Conservation (phyloP, 2,797 vertebrate genomes). For the Labroides dimidiatus region DNA sequence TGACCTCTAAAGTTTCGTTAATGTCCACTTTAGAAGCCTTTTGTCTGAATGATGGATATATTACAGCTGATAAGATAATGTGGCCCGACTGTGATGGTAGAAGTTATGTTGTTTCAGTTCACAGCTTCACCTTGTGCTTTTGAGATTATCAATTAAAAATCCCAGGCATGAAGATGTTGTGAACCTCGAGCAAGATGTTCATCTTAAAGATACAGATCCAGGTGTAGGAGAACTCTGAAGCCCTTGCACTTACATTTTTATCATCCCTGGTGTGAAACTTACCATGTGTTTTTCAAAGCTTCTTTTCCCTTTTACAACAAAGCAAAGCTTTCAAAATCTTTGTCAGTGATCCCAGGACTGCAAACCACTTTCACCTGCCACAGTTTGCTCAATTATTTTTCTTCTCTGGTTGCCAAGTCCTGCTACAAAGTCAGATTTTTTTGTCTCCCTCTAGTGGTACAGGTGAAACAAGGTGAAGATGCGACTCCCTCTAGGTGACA, state of each 20-base stretch:
- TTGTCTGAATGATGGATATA: conserved; percentile 2
- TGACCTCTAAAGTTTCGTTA: neutral
- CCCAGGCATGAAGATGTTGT: too few relatives aligned
- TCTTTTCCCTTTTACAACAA: conserved; percentile 3
- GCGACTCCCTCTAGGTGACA: too few relatives aligned
- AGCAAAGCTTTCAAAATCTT: conserved; percentile 1
- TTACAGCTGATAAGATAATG: conserved; percentile 2
- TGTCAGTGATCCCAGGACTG: neutral
- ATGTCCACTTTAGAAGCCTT: neutral
- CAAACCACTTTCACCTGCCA: conserved; percentile 58
- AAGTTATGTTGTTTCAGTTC: neutral
- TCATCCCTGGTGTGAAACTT: conserved; percentile 5
- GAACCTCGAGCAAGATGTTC: too few relatives aligned
- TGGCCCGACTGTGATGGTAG: neutral
- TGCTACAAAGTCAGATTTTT: neutral
- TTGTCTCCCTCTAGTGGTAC: conserved; percentile 75
- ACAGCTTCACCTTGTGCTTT: neutral
- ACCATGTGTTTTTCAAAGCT: conserved; percentile 37
- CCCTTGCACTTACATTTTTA: too few relatives aligned
- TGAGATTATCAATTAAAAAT: too few relatives aligned
- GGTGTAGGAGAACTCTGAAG: neutral
- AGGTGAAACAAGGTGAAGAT: neutral
- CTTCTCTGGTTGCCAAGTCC: conserved; percentile 31
- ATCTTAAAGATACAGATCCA: too few relatives aligned
- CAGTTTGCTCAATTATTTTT: conserved; percentile 17